Conservation (phyloP, 1,140 invertebrate genomes). For the Microplitis demolitor region DNA sequence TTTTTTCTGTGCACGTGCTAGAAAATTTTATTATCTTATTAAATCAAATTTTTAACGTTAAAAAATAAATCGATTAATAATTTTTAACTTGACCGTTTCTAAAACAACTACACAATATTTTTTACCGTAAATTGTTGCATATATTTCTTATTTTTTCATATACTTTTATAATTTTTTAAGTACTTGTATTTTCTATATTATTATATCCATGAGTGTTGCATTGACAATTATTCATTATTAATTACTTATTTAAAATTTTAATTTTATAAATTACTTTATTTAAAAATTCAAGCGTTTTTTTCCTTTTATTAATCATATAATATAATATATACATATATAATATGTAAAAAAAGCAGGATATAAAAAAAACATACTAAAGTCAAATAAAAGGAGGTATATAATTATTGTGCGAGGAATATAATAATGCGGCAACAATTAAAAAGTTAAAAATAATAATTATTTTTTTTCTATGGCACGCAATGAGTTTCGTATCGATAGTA, state of each 20-base stretch:
- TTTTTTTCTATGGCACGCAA: slow-evolving; percentile 20
- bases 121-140: too few species aligned
- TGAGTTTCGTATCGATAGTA: slow-evolving; percentile 4
- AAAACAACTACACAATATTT: too few species aligned
- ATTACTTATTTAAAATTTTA: neutral
- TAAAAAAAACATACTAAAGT: neutral
- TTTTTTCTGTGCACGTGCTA: too few species aligned
- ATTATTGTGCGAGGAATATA: slow-evolving; percentile 4
- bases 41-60: too few species aligned
- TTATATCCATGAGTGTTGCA: slow-evolving; percentile 10
- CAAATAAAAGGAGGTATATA: neutral
- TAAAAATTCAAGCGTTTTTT: neutral
- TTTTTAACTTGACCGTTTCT: too few species aligned
- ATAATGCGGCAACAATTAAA: neutral
- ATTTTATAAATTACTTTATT: neutral
- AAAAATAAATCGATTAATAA: too few species aligned
- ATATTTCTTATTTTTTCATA: neutral
- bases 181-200: slow-evolving; percentile 16
- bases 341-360: neutral
- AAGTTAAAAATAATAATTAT: neutral
- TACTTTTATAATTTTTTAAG: slow-evolving; percentile 7
- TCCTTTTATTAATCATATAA: neutral
- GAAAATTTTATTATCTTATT: too few species aligned
- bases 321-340: neutral
- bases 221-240: neutral